A percentile compares a stretch with the other conserved stretches of the same genome.
These are phyloP conservation scores for Scaptomyza hsui DNA, from an alignment of 1,140 invertebrate species.

Conservation along the genomic window DNA sequence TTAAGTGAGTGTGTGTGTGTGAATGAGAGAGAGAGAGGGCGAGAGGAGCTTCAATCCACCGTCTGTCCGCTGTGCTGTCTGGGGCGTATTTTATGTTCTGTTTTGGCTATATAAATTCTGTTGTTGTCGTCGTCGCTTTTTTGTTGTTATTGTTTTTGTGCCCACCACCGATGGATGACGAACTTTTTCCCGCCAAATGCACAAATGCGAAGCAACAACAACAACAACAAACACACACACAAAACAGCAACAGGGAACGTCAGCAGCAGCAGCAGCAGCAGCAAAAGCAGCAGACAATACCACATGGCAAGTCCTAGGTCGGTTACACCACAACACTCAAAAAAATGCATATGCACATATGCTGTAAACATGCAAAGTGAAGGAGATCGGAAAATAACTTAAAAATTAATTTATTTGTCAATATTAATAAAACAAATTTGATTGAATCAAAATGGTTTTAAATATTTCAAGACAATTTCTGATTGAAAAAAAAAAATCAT, in stretches of 20 bases:
- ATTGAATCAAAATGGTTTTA: no score
- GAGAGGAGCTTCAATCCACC: not conserved
- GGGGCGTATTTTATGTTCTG: constrained; percentile 59
- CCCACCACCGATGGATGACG: constrained; percentile 40
- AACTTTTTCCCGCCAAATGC: constrained; percentile 74
- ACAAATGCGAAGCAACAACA: constrained; percentile 39
- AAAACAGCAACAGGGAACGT: constrained; percentile 21
- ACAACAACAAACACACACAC: constrained; percentile 17
- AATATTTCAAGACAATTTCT: no score
- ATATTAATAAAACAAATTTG: no score
- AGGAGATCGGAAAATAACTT: no score
- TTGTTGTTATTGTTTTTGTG: constrained; percentile 8
- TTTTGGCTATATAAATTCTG: constrained; percentile 68
- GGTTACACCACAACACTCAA: constrained; percentile 65
- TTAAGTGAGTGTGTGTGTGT: constrained; percentile 7
- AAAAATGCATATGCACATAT: not conserved
- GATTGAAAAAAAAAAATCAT: no score
- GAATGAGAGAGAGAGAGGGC: not conserved
- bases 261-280: constrained; percentile 9
- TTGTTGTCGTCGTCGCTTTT: constrained; percentile 28
- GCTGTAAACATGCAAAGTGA: no score
- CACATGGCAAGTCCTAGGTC: constrained; percentile 82
- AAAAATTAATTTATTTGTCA: no score
- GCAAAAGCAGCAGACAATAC: constrained; percentile 69
- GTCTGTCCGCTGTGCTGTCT: constrained; percentile 31